Conservation (phyloP, 2,113 vertebrate genomes). For the Pristiophorus japonicus region DNA sequence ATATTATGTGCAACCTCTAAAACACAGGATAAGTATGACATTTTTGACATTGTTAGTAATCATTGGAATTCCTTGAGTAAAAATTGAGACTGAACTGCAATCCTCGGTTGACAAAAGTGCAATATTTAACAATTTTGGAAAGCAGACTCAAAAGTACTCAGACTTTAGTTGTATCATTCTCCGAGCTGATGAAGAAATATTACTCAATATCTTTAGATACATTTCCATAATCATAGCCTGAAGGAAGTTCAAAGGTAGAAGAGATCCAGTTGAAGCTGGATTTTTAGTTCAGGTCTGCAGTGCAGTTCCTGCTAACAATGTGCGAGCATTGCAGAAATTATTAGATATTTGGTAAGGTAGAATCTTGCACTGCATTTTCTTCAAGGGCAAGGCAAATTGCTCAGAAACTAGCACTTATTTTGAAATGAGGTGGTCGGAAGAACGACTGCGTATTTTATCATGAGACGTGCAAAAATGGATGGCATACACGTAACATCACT, state of each 20-base stretch:
- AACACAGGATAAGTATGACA: neutral
- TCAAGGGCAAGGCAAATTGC: neutral
- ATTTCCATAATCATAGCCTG: slow-evolving; percentile 13
- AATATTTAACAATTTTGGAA: neutral
- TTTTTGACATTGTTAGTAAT: neutral
- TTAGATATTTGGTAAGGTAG: neutral
- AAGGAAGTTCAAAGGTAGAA: slow-evolving; percentile 5
- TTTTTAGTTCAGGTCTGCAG: neutral
- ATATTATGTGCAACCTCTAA: neutral
- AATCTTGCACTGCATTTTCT: neutral
- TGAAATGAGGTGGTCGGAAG: neutral
- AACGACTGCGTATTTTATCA: neutral
- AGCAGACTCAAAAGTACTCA: neutral
- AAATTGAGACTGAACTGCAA: neutral
- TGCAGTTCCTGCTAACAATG: neutral
- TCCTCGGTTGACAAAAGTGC: neutral
- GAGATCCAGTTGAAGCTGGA: neutral
- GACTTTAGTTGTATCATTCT: neutral
- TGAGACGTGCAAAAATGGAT: neutral
- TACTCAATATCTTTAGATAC: neutral
- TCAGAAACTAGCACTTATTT: neutral
- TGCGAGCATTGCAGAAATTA: neutral
- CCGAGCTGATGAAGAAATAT: neutral
- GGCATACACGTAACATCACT: neutral
- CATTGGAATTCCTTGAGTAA: neutral